These are phyloP conservation scores for Saccostrea echinata DNA, from an alignment of 1,140 invertebrate species.

Conservation along the genomic window DNA sequence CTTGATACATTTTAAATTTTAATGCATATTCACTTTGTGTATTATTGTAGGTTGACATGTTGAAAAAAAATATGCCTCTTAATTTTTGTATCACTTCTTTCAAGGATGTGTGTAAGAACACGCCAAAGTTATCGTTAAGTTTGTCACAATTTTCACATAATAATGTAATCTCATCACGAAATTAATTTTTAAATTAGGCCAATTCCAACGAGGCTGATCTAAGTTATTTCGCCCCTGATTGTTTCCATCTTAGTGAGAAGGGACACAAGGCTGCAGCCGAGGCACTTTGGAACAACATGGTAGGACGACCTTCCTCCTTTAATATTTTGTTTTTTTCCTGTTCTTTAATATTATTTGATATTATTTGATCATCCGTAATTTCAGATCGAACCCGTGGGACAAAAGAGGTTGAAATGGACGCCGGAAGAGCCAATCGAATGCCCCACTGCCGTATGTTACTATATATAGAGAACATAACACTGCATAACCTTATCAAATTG, in stretches of 20 bases:
- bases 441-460: slow-evolving; percentile 61
- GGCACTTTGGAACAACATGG: slow-evolving; percentile 77
- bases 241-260: slow-evolving; percentile 86
- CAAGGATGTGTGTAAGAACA: too few species aligned
- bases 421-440: slow-evolving; percentile 65
- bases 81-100: too few species aligned
- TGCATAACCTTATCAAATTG: too few species aligned
- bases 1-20: neutral
- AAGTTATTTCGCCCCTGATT: slow-evolving; percentile 85
- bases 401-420: slow-evolving; percentile 63
- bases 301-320: slow-evolving; percentile 4
- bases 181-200: neutral
- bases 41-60: neutral
- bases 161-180: too few species aligned
- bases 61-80: neutral
- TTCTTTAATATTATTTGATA: too few species aligned
- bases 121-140: too few species aligned
- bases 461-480: too few species aligned
- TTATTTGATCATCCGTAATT: neutral
- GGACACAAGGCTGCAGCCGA: slow-evolving; percentile 81
- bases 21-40: neutral
- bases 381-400: slow-evolving; percentile 64
- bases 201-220: slow-evolving; percentile 80
- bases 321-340: neutral
- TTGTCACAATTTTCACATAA: too few species aligned